phyloP scores from a whole-genome alignment of 2,797 vertebrate genomes.

The Chaetophractus vellerosus region DNA sequence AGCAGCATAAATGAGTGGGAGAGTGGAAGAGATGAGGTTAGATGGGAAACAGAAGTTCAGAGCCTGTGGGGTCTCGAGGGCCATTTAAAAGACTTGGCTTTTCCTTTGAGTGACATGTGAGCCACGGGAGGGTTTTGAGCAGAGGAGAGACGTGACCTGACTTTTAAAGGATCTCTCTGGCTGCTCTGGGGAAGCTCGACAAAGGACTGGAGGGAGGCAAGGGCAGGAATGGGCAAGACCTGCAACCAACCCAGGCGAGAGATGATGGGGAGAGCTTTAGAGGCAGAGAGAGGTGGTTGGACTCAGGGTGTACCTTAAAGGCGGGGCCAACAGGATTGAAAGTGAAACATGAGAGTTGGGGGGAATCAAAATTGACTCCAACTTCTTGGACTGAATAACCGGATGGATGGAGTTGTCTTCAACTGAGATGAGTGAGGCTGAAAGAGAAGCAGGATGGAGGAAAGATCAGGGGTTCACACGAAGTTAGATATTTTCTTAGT shows the following conservation, averaged over 20 bases:
- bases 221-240: not conserved
- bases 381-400: not conserved
- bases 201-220: not conserved
- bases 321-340: not conserved
- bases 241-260: not conserved
- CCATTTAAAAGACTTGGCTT: not conserved
- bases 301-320: not conserved
- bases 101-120: not conserved
- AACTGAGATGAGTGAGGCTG: not conserved
- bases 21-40: not conserved
- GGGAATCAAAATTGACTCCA: not conserved
- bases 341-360: not conserved
- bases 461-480: not conserved
- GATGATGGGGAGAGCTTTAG: accelerated
- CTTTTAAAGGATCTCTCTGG: not conserved
- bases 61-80: not conserved
- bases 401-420: not conserved
- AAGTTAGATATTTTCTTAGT: not conserved
- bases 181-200: not conserved
- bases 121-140: not conserved
- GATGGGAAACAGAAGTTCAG: not conserved
- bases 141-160: not conserved
- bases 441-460: too few relatives aligned
- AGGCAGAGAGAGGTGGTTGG: not conserved
- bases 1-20: not conserved